Base-by-base conservation (phyloP, 2,797 vertebrate species). In the Brotula barbata region DNA sequence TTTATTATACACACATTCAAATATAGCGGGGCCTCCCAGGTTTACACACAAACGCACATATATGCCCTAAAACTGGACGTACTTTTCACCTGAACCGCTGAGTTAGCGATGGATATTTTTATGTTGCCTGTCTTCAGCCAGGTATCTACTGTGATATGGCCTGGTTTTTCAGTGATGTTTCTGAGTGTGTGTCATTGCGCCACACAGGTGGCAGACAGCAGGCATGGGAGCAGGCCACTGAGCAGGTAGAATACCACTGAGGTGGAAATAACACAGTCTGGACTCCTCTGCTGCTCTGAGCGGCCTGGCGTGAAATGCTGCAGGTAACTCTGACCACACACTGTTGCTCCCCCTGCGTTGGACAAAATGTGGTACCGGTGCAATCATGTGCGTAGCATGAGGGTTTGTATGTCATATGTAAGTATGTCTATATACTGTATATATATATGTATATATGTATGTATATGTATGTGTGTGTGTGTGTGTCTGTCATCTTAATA, bases 141-240 rank as follows among this genome's bases (percentile, higher is more conserved):
- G 50, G 60, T 60, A 50, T 52, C 74, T 40, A 73, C 69, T 80
- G 87, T 53, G 84, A 85, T 80, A 50, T 81, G 78, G 65, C 83
- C 85, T 80, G 77, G 17, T 87, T 88, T 77, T 54, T 42, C 23
- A 4, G 48, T 23, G 56, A 55, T 52, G 58, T 77, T 68, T 66
- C 53, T 22, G 55, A 3, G 5, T 15, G 52, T 17, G 5, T 17
- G 33, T 49, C 37, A 63, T 59, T 33, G 15, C 64, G 45, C 49
- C 3, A 53, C 73, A 71, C 85, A 85, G 86, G 88, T 85, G 84
- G 83, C 28, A 21, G 70, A 74, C 81, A 86, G 82, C 83, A 78
- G 77, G 73, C 58, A 78, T 48, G 34, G 78, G 52, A 77, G 70
- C 77, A 64, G 64, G 71, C 76, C 83, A 79, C 68, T 67, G 79